These are phyloP conservation scores for Enoplosus armatus DNA, from an alignment of 2,797 vertebrate genomes.

Conservation along the genomic window DNA sequence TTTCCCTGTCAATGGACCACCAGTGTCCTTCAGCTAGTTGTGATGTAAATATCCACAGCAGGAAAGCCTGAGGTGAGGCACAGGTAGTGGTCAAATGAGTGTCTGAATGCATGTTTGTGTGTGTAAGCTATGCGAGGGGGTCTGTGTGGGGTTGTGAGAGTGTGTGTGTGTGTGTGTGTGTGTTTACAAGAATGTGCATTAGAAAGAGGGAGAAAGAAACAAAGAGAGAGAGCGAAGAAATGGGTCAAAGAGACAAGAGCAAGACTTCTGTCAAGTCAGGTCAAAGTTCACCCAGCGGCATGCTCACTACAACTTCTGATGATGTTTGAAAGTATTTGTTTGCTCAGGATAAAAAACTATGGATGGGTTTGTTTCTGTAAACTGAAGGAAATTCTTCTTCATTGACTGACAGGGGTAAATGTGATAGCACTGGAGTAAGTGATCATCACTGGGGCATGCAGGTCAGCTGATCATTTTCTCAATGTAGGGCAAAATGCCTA, in stretches of 20 bases:
- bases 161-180: slow-evolving; percentile 24
- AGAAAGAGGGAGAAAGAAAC: slow-evolving; percentile 39
- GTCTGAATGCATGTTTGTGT: slow-evolving; percentile 38
- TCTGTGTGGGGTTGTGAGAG: slow-evolving; percentile 12
- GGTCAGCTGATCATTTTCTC: not conserved
- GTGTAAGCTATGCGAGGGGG: not conserved
- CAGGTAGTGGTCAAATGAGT: slow-evolving; percentile 44
- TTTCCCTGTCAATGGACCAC: slow-evolving; percentile 71
- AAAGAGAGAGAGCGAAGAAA: slow-evolving; percentile 1
- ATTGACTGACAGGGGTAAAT: slow-evolving; percentile 17
- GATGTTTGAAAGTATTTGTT: slow-evolving; percentile 41
- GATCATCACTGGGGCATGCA: not conserved
- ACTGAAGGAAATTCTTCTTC: slow-evolving; percentile 1
- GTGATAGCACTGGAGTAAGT: not conserved
- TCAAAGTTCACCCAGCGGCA: slow-evolving; percentile 58
- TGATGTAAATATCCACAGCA: slow-evolving; percentile 77
- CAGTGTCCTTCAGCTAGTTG: slow-evolving; percentile 61
- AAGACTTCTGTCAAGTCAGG: slow-evolving; percentile 33
- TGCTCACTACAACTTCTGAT: slow-evolving; percentile 30
- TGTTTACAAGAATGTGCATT: slow-evolving; percentile 48
- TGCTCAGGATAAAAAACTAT: slow-evolving; percentile 24
- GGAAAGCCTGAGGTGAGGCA: slow-evolving; percentile 54
- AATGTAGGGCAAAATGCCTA: not conserved
- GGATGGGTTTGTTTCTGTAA: slow-evolving; percentile 27
- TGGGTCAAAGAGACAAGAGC: slow-evolving; percentile 28